Evolutionary conservation across 2,888 invertebrate genomes (phyloP), one percentile per base, ranked within the genome.

Genomic region (Eilema caniola): DNA sequence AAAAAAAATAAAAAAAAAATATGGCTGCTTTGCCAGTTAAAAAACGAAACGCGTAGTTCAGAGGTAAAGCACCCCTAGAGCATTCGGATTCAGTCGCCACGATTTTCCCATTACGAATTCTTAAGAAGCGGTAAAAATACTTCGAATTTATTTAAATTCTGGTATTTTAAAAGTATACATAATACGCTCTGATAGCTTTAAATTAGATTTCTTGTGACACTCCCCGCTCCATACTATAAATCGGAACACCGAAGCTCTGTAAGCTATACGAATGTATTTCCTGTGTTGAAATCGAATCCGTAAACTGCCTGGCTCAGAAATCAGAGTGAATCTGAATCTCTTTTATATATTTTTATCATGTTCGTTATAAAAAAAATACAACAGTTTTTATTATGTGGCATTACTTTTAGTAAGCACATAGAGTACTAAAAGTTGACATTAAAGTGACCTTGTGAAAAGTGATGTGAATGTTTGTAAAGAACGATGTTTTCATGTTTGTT

Each of bases 261-360:
- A 41, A 56, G 67, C 53, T 64, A 67, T 61, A 67, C 37, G 23
- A 28, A 64, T 64, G 33, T 60, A 64, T 71, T 61, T 64, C 60
- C 64, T 64, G 62, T 23, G 67, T 63, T 63, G 31, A 70, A 67
- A 70, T 60, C 53, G 71, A 71, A 67, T 71, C 63, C 16, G n/a
- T 62, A 37, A 47, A 63, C 62, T 62, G 60, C 47, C 14, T 62
- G 24, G 24, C 65, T 66, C 37, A 24, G 24, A 31, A 60, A 31
- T 62, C 62, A 62, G 33, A 33, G 23, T 11, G 41, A 64, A 64
- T 64, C 67, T 63, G 24, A 70, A n/a, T 47, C 12, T 14, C 0
- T 57, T 53, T 33, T n/a, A 33, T 53, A 7, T 62, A 37, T 59
- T 61, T 47, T 65, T 31, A 56, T 31, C 7, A 3, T 28, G 60